Evolutionary conservation across 2,888 invertebrate genomes (phyloP), one percentile per base, ranked within the genome.

Genomic region (Uloborus plumipes): DNA sequence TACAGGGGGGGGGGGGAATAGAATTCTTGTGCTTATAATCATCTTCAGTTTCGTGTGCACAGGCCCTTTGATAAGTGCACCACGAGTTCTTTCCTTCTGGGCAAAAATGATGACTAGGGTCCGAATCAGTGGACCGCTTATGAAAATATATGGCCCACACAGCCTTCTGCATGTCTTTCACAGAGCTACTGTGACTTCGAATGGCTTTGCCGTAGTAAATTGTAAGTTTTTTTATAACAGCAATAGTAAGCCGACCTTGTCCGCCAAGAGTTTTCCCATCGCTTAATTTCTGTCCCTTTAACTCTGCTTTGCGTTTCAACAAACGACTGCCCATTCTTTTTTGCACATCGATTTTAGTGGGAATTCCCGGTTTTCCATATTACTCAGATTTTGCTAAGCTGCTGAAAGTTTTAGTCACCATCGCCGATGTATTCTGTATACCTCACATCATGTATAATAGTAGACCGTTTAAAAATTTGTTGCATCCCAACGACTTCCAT

Each of bases 201-300:
- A 72, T 72, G 1, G 50, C 62, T 64, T 72, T 72, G 0, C 62
- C 62, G 2, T 72, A 51, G 20, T 62, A 72, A 4, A 26, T 2
- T 0, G 72, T 62, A 2, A 62, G 22, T 26, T 20, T 0, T 39
- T 39, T 39, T 7, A 72, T 64, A 13, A 26, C 20, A 16, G 9
- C 16, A 50, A 51, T 51, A 2, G 72, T 72, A 11, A 49, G 39
- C n/a, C 73, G 1, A 1, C 26, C 64, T 73, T 31, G 50, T 31
- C 73, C 64, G 20, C 53, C 18, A 15, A 72, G 14, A 16, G 22
- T 53, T 64, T 73, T 73, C 0, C 73, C 73, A 53, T 73, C 73
- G 2, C 11, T 26, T 4, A 73, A 22, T 22, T 73, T 73, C 22
- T 26, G 26, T 26, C 26, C 26, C 26, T 26, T 26, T 4, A 26